These are phyloP conservation scores for Caretta caretta DNA, from an alignment of 2,113 vertebrate species.

Conservation along the genomic window DNA sequence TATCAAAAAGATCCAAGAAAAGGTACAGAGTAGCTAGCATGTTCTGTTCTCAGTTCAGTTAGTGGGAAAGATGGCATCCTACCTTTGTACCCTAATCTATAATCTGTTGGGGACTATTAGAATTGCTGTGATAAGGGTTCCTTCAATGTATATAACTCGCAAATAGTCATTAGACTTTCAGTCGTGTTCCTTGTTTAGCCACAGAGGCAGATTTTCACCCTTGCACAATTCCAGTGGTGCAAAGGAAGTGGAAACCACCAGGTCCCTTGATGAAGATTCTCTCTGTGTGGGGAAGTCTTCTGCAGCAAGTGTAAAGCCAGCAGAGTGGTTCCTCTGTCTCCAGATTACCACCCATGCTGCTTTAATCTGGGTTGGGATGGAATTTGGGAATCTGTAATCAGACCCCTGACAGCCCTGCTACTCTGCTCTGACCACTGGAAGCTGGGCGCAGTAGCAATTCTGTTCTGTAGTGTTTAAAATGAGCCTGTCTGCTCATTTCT, in stretches of 20 bases:
- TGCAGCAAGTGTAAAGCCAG: not conserved
- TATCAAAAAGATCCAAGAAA: not conserved
- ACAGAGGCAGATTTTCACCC: not conserved
- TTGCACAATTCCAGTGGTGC: not conserved
- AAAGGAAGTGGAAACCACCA: not conserved
- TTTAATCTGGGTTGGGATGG: not conserved
- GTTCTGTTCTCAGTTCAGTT: constrained; percentile 6
- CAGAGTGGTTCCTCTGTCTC: not conserved
- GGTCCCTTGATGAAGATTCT: not conserved
- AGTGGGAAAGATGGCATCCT: not conserved
- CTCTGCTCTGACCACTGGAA: not conserved
- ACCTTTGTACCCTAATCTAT: not conserved
- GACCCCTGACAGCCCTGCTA: not conserved
- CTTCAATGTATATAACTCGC: not conserved
- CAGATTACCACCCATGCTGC: not conserved
- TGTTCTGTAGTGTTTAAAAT: not conserved
- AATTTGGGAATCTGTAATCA: not conserved
- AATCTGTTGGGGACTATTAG: not conserved
- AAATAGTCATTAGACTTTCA: not conserved
- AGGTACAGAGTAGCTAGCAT: not conserved
- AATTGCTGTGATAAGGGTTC: not conserved
- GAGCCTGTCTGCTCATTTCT: not conserved
- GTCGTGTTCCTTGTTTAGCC: not conserved
- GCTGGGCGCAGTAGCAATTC: not conserved
- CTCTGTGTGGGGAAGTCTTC: not conserved